Conservation (phyloP, 2,113 vertebrate species). For the Sialia sialis region DNA sequence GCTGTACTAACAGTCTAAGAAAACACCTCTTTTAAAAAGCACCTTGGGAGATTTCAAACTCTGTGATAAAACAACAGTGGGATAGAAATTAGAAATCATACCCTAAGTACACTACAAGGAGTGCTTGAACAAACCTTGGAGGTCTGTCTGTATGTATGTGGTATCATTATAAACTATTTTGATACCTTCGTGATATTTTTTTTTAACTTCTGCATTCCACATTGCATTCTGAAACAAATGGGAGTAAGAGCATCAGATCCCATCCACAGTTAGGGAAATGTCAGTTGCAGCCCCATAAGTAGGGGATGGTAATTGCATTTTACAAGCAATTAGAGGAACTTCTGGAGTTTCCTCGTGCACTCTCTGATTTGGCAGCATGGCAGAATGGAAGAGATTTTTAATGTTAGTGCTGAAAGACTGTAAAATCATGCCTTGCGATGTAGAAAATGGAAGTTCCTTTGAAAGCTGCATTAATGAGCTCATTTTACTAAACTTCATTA, state of each 20-base stretch:
- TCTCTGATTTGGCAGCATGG: slow-evolving; percentile 57
- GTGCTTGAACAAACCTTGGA: not conserved
- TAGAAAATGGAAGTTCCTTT: slow-evolving; percentile 70
- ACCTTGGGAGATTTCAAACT: slow-evolving; percentile 20
- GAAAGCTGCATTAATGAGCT: slow-evolving; percentile 66
- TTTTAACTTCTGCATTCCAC: not conserved
- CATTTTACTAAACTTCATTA: slow-evolving; percentile 71
- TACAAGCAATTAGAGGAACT: slow-evolving; percentile 66
- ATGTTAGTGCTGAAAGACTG: slow-evolving; percentile 63
- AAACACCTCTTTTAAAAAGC: slow-evolving; percentile 43
- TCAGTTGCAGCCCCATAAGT: not conserved
- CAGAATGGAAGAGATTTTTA: slow-evolving; percentile 58
- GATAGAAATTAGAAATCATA: slow-evolving; percentile 46
- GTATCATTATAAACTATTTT: not conserved
- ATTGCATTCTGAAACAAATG: not conserved
- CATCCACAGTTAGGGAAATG: not conserved
- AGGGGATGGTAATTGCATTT: slow-evolving; percentile 51
- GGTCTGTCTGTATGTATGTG: not conserved
- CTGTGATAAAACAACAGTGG: slow-evolving; percentile 12
- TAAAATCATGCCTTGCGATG: slow-evolving; percentile 69
- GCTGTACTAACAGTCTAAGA: slow-evolving; percentile 22
- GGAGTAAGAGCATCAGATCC: not conserved
- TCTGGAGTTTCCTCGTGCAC: slow-evolving; percentile 50
- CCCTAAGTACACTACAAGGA: not conserved
- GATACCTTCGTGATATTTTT: not conserved